A percentile compares a stretch with the other conserved stretches of the same genome.
phyloP scores from a whole-genome alignment of 2,113 vertebrate species.

The Hylia prasina region DNA sequence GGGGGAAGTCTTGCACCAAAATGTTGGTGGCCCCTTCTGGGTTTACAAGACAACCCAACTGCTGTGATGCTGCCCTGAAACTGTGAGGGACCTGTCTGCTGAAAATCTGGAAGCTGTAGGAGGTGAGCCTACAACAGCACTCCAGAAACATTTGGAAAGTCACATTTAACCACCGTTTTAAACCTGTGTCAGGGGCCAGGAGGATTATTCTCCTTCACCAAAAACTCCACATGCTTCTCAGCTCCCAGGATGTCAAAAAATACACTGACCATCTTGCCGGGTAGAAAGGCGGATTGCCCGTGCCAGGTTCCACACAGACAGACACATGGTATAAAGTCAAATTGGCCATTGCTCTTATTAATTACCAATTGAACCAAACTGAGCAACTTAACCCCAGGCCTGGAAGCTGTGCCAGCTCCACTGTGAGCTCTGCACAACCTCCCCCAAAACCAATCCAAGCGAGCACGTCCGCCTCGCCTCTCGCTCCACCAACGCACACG shows the following conservation, averaged over 20 bases:
- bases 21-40: conserved; percentile 42
- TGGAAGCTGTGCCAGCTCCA: conserved; percentile 47
- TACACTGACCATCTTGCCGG: neutral
- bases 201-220: neutral
- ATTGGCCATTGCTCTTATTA: conserved; percentile 65
- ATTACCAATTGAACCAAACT: conserved; percentile 63
- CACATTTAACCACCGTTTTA: neutral
- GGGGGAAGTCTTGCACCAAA: conserved; percentile 52
- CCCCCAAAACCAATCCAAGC: neutral
- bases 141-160: neutral
- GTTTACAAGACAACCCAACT: neutral
- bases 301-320: conserved; percentile 57
- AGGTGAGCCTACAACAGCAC: neutral
- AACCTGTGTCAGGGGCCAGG: neutral
- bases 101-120: neutral
- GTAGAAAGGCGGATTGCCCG: neutral
- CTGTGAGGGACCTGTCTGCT: neutral
- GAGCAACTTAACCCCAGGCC: conserved; percentile 57
- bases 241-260: neutral
- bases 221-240: neutral
- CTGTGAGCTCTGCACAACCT: neutral
- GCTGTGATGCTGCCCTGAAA: neutral
- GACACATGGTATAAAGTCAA: conserved; percentile 57
- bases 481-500: neutral
- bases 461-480: neutral